Evolutionary conservation across 2,113 vertebrate species (phyloP), one percentile per base, ranked within the genome.

Genomic region (Himantopus leucocephalus): DNA sequence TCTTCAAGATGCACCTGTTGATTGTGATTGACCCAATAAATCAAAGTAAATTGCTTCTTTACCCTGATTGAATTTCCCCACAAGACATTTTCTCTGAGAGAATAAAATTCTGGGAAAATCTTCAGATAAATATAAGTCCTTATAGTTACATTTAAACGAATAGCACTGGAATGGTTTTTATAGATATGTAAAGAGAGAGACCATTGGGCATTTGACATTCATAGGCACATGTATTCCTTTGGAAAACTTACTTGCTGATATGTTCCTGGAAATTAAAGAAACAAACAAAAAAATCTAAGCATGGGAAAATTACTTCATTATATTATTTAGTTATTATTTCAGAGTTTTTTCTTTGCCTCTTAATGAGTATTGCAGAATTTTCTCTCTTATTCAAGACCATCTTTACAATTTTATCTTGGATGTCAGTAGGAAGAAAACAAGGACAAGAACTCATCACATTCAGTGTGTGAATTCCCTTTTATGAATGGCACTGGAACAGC

Each of bases 141-240:
- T 67, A 78, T 5, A 59, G 5, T 18, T 76, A 2, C 8, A 53
- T 64, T 82, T 74, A 45, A 82, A 73, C 24, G 5, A 87, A 21
- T 26, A 58, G 0, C 8, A 74, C 10, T 62, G 17, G 19, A 53
- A 66, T 45, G 5, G 2, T 45, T 14, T 35, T 2, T 64, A 20
- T 6, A 37, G 13, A 53, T n/a, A 37, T 53, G 14, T 24, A 8
- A 10, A 48, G 48, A 47, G 45, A 47, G 19, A 11, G 6, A 27
- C 5, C 8, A 45, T 26, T 26, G 59, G 13, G 17, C 9, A 16
- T 73, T 59, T 87, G 39, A 55, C 30, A 64, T 90, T 32, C n/a
- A 68, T 68, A 63, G 8, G 9, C 1, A 34, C 0, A 2, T 15
- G 2, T 43, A 53, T 39, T 9, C 3, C 52, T 72, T 80, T 70